Conservation (phyloP, 1,140 invertebrate genomes). For the Himalopsyche phryganea region DNA sequence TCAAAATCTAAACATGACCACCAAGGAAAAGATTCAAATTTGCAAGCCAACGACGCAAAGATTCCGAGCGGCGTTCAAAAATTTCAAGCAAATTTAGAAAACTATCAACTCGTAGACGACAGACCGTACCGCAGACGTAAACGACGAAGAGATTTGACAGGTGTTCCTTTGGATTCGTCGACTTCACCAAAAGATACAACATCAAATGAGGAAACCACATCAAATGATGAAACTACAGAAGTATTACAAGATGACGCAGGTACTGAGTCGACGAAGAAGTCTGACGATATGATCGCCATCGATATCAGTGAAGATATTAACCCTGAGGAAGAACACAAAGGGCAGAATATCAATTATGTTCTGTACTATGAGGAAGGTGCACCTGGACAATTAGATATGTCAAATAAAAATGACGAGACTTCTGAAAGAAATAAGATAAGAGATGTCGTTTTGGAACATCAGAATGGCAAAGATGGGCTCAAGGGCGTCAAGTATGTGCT, state of each 20-base stretch:
- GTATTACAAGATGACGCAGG: neutral
- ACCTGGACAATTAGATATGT: conserved; percentile 32
- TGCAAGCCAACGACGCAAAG: neutral
- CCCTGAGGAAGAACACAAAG: conserved; percentile 22
- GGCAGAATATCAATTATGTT: conserved; percentile 44
- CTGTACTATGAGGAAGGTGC: conserved; percentile 47
- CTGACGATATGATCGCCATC: neutral
- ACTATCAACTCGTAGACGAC: conserved; percentile 10
- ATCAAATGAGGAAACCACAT: neutral
- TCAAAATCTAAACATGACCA: neutral
- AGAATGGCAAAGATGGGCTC: conserved; percentile 21
- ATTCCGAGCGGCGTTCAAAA: neutral
- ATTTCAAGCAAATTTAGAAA: neutral
- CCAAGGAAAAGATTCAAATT: neutral
- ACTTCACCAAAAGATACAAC: neutral
- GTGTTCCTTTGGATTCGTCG: neutral
- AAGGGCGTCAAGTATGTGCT: conserved; percentile 26
- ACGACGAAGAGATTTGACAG: conserved; percentile 7
- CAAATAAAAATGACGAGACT: neutral
- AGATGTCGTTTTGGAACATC: conserved; percentile 15
- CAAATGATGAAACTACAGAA: neutral
- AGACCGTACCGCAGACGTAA: conserved; percentile 13
- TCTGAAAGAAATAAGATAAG: conserved; percentile 5
- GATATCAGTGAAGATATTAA: conserved; percentile 2
- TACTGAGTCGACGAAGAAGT: neutral